phyloP scores from a whole-genome alignment of 2,113 vertebrate genomes.

The Oncorhynchus keta region DNA sequence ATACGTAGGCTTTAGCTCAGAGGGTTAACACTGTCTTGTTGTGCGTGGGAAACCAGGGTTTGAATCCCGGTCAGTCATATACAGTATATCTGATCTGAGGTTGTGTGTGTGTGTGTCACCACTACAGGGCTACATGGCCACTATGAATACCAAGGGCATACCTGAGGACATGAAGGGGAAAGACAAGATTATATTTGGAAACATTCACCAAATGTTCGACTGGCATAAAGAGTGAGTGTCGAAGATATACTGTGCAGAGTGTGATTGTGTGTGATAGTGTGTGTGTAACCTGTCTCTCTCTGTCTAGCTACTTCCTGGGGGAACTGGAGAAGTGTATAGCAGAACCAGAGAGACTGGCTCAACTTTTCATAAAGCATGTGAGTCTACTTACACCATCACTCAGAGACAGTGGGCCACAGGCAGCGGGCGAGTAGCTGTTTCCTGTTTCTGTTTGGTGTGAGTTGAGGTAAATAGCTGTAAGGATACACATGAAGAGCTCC shows the following conservation, averaged over 20 bases:
- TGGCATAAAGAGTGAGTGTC: constrained; percentile 90
- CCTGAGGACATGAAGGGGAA: constrained; percentile 90
- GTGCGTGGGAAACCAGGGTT: too few relatives aligned
- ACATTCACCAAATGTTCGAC: constrained; percentile 92
- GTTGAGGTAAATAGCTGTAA: constrained; percentile 43
- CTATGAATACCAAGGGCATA: constrained; percentile 80
- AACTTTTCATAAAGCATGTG: constrained; percentile 93
- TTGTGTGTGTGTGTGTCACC: constrained; percentile 12
- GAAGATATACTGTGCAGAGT: background rate
- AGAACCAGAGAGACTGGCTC: constrained; percentile 86
- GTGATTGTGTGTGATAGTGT: background rate
- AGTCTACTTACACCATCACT: constrained; percentile 52
- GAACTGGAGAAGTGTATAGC: constrained; percentile 86
- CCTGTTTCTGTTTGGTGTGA: constrained; percentile 43
- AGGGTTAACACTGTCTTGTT: too few relatives aligned
- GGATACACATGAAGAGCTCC: constrained; percentile 49
- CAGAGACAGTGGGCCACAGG: background rate
- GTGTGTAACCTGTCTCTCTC: background rate
- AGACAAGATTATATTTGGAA: constrained; percentile 92
- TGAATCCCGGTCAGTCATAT: too few relatives aligned
- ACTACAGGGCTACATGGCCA: constrained; percentile 85
- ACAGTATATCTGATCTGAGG: too few relatives aligned
- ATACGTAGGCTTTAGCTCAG: constrained; percentile 3
- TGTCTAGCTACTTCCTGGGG: constrained; percentile 83
- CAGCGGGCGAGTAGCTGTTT: constrained; percentile 30